A percentile compares a stretch with the other conserved stretches of the same genome.
Conservation (phyloP, 1,140 invertebrate species). For the Panulirus ornatus region DNA sequence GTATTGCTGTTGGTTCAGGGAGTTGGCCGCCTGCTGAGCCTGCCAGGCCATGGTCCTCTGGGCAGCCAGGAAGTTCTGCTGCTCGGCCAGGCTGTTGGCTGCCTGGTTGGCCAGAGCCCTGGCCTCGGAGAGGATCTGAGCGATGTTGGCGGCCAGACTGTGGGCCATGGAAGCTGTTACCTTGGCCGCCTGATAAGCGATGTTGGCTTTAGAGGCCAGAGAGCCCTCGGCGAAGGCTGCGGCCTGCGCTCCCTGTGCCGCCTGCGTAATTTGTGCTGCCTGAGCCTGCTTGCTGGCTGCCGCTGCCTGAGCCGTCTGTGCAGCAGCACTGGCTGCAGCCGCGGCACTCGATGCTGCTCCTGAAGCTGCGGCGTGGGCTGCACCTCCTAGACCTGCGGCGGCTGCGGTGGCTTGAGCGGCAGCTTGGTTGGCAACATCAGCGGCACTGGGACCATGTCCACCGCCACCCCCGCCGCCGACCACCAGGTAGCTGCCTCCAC, state of each 20-base stretch:
- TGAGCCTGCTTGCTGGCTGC: conserved; percentile 6
- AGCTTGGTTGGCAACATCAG: background rate
- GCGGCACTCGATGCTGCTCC: background rate
- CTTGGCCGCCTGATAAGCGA: conserved; percentile 1
- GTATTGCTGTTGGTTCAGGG: conserved; percentile 49
- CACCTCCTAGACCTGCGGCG: conserved; percentile 8
- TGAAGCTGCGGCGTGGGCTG: conserved; percentile 5
- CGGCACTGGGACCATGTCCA: background rate
- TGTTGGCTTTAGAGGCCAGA: conserved; percentile 7
- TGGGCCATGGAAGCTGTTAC: conserved; percentile 2
- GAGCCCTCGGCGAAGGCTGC: conserved; percentile 8
- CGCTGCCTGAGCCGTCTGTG: background rate
- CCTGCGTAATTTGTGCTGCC: background rate
- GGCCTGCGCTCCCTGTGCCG: conserved; percentile 8
- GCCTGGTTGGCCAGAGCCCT: conserved; percentile 16
- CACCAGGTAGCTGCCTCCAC: conserved; percentile 5
- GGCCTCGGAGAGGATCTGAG: background rate
- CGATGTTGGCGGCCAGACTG: background rate
- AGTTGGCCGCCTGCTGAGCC: conserved; percentile 41
- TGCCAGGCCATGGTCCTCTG: conserved; percentile 54
- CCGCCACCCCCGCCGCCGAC: background rate
- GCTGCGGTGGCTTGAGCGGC: background rate
- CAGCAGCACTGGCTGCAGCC: background rate
- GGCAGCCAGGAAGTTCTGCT: conserved; percentile 10
- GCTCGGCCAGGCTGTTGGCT: background rate